Percentiles rank a stretch among this genome's conserved stretches.
Evolutionary conservation across 1,140 invertebrate genomes (phyloP).

Genomic region (Brachionus plicatilis): DNA sequence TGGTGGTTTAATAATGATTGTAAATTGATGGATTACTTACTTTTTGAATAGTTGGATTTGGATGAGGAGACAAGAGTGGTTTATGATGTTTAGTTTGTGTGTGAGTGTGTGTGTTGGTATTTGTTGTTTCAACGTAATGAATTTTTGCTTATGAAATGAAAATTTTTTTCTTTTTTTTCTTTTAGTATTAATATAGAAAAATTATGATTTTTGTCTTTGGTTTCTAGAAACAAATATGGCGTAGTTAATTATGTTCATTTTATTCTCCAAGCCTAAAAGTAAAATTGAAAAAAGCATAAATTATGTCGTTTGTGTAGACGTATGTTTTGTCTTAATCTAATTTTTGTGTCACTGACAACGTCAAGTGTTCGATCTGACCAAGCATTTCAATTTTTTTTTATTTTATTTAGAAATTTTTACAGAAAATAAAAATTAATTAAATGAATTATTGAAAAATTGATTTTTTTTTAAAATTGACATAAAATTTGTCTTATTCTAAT

Average conservation of each 20-base stretch:
- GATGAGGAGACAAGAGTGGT: neutral
- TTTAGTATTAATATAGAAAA: neutral
- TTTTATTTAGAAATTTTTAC: too few species aligned
- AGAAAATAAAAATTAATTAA: too few species aligned
- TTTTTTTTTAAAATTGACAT: too few species aligned
- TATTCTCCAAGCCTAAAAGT: neutral
- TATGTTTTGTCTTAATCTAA: neutral
- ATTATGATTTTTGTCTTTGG: neutral
- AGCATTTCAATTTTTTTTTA: too few species aligned
- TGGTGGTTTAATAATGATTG: neutral
- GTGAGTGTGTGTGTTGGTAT: too few species aligned
- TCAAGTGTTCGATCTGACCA: too few species aligned
- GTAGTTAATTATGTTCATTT: neutral
- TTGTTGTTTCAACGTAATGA: neutral
- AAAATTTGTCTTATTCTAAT: too few species aligned
- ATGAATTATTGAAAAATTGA: too few species aligned
- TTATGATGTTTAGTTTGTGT: neutral
- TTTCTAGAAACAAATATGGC: constrained; percentile 38
- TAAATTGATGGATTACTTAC: neutral
- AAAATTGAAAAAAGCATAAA: neutral
- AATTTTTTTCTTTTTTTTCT: neutral
- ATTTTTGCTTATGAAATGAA: neutral
- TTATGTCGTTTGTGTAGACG: neutral
- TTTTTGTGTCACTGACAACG: too few species aligned
- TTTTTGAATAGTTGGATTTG: neutral